Evolutionary conservation across 2,797 vertebrate species (phyloP), one percentile per base, ranked within the genome.

Genomic region (Pantherophis alleghaniensis): DNA sequence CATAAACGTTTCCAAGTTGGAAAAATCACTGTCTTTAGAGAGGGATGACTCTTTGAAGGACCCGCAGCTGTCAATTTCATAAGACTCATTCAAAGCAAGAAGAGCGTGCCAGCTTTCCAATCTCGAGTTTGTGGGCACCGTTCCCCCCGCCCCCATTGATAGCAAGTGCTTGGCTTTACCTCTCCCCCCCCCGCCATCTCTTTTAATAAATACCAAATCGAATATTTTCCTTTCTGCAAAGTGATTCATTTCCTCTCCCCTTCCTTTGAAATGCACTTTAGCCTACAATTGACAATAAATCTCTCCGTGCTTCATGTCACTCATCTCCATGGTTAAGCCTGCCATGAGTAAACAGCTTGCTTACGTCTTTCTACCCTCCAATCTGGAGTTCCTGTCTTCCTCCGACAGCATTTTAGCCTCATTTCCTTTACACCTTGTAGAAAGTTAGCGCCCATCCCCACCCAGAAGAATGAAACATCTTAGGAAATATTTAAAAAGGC

Each of bases 211-310:
- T 94, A 96, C 91, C 92, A 53, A 94, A 92, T 4, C 0, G 94
- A 94, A 95, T 93, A 95, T 95, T 96, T 96, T 95, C 95, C 94
- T 95, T 92, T 74, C 88, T 63, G 37, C 60, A 53, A 93, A 92
- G 63, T 96, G 96, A 97, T 94, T 96, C 96, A 96, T 94, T 96
- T 96, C 96, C 96, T 94, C 95, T 96, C 96, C 94, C 24, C 12
- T 89, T 0, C 0, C 95, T 95, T 94, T 9, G 22, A 94, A 94
- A 93, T 89, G 69, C 87, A 93, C 93, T 92, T 92, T 53, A 96
- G 94, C 90, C 87, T 92, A 2, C 91, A 59, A 4, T 18, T 93
- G 94, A 91, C 95, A 94, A 91, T 74, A 95, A 94, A 88, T 79
- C 95, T 87, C 92, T 93, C 94, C 93, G 86, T 94, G 92, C 55